A percentile compares a stretch with the other conserved stretches of the same genome.
phyloP scores from a whole-genome alignment of 2,113 vertebrate species.

The Phycodurus eques region DNA sequence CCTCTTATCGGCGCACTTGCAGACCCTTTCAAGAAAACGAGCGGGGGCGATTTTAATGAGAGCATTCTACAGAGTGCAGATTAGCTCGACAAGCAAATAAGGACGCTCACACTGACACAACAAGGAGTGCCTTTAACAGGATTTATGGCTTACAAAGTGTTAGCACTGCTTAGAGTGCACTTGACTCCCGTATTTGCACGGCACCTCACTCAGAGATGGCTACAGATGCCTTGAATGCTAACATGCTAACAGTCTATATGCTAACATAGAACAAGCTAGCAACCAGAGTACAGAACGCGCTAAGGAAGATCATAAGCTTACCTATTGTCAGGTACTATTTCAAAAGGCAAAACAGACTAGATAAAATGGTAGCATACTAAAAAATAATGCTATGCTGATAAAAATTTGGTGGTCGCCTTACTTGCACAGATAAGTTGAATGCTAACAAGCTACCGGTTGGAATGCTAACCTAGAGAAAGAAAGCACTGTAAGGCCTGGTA shows the following conservation, averaged over 20 bases:
- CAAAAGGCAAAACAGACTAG: no score
- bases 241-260: neutral
- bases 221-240: neutral
- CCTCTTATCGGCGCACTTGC: neutral
- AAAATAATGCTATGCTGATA: no score
- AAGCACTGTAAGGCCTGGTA: no score
- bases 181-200: neutral
- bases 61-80: constrained; percentile 16
- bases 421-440: no score
- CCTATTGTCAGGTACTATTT: no score
- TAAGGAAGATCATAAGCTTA: no score
- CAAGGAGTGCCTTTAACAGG: constrained; percentile 39
- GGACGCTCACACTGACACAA: constrained; percentile 21
- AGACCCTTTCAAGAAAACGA: constrained; percentile 16
- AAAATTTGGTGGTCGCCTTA: no score
- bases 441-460: no score
- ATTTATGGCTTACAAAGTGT: constrained; percentile 50
- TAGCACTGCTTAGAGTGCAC: constrained; percentile 16
- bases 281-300: no score
- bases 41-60: constrained; percentile 15
- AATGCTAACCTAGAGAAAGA: no score
- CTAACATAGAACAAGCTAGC: no score
- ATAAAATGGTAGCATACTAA: no score
- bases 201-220: neutral
- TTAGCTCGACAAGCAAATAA: constrained; percentile 6